These are phyloP conservation scores for Strix occidentalis DNA, from an alignment of 2,797 vertebrate genomes.

Conservation along the genomic window DNA sequence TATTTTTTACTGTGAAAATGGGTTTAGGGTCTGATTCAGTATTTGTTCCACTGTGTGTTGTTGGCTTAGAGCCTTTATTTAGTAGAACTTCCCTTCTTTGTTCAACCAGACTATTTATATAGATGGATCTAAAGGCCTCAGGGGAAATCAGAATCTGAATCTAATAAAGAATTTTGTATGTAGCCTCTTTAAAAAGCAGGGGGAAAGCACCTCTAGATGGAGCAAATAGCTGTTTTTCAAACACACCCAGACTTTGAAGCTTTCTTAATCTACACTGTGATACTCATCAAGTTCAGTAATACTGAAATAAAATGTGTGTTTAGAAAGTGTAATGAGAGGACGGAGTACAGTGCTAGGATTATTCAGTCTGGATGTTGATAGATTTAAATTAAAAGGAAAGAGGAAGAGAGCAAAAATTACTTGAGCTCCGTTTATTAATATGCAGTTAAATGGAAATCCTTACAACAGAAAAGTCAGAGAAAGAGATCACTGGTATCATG, in stretches of 20 bases:
- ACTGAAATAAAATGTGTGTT: neutral
- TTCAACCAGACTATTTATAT: slow-evolving; percentile 29
- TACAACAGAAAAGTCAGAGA: neutral
- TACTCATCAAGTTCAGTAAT: neutral
- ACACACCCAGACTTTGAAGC: neutral
- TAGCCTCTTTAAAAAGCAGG: neutral
- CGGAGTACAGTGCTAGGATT: neutral
- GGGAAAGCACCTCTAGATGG: neutral
- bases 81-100: slow-evolving; percentile 50
- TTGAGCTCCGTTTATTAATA: neutral
- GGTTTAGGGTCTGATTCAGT: neutral
- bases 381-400: neutral
- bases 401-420: neutral
- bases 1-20: neutral
- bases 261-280: neutral
- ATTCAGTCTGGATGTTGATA: neutral
- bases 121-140: neutral
- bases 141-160: slow-evolving; percentile 1
- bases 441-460: neutral
- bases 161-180: neutral
- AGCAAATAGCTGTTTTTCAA: slow-evolving; percentile 9
- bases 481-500: neutral
- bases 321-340: neutral
- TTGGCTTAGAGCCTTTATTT: slow-evolving; percentile 41
- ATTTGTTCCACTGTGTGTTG: slow-evolving; percentile 11